These are phyloP conservation scores for Tiaroga cobitis DNA, from an alignment of 2,797 vertebrate species.

Conservation along the genomic window DNA sequence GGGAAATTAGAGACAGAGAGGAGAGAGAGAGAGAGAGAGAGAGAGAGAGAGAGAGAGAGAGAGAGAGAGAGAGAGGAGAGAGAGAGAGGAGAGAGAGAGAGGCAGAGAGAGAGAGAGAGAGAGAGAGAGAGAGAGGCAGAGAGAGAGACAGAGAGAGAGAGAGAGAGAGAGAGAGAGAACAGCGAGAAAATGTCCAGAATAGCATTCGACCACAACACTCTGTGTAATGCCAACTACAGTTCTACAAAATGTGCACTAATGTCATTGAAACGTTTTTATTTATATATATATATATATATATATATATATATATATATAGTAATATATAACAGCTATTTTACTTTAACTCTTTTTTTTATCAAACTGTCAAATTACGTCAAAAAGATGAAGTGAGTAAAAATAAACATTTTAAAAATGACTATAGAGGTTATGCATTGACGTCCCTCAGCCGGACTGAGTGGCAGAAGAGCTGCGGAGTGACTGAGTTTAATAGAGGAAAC, in stretches of 20 bases:
- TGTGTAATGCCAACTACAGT: background rate
- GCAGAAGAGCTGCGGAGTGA: no score
- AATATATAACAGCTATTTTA: background rate
- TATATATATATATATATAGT: background rate
- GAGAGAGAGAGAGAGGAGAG: background rate
- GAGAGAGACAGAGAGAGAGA: no score
- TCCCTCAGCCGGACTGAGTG: no score
- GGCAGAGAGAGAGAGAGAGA: background rate
- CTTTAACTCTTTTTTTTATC: background rate
- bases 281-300: no score
- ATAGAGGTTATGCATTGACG: no score
- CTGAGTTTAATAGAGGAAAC: no score
- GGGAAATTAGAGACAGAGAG: conserved; percentile 70
- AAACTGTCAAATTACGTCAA: background rate
- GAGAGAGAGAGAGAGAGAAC: conserved; percentile 15
- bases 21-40: background rate
- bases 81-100: background rate
- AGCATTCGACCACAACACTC: background rate
- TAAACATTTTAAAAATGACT: background rate
- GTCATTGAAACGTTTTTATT: background rate
- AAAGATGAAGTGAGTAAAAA: background rate
- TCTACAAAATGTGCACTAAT: background rate
- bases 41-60: no score
- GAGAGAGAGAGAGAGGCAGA: background rate
- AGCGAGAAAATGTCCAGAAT: background rate